These are phyloP conservation scores for Charanyca ferruginea DNA, from an alignment of 2,888 invertebrate species.

Conservation along the genomic window DNA sequence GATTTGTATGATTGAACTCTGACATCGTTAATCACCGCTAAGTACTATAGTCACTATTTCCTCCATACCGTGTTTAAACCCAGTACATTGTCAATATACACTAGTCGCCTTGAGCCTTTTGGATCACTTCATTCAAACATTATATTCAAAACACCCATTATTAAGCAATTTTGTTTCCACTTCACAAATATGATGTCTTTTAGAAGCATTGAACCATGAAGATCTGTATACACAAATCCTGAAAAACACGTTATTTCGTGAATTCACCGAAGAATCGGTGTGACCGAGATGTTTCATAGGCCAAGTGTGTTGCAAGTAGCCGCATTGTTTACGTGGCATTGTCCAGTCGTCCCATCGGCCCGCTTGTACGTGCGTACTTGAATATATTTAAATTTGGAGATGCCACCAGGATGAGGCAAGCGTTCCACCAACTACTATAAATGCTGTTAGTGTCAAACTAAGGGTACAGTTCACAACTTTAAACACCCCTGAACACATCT, in stretches of 20 bases:
- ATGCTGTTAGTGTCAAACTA: conserved; percentile 80
- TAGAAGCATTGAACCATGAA: conserved; percentile 68
- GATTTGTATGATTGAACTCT: not conserved
- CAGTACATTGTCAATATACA: conserved; percentile 31
- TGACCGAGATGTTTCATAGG: conserved; percentile 85
- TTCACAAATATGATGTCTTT: conserved; percentile 66
- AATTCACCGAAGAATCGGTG: conserved; percentile 78
- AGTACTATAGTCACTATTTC: not conserved
- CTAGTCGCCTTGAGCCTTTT: conserved; percentile 51
- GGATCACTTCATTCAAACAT: conserved; percentile 55
- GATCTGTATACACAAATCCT: conserved; percentile 65
- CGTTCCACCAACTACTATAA: conserved; percentile 82
- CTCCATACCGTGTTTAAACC: conserved; percentile 18
- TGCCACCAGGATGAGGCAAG: conserved; percentile 89
- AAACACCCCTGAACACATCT: conserved; percentile 84
- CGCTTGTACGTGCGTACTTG: conserved; percentile 90
- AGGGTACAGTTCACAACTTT: conserved; percentile 86
- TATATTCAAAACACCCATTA: conserved; percentile 47
- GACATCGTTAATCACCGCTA: not conserved
- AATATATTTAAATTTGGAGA: conserved; percentile 91
- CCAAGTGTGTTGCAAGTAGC: conserved; percentile 85
- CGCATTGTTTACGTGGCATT: conserved; percentile 88
- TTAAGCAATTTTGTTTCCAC: conserved; percentile 57
- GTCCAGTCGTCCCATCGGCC: conserved; percentile 84
- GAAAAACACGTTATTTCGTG: conserved; percentile 75